Evolutionary conservation across 2,888 invertebrate genomes (phyloP).

Genomic region (Cheilosia pagana): DNA sequence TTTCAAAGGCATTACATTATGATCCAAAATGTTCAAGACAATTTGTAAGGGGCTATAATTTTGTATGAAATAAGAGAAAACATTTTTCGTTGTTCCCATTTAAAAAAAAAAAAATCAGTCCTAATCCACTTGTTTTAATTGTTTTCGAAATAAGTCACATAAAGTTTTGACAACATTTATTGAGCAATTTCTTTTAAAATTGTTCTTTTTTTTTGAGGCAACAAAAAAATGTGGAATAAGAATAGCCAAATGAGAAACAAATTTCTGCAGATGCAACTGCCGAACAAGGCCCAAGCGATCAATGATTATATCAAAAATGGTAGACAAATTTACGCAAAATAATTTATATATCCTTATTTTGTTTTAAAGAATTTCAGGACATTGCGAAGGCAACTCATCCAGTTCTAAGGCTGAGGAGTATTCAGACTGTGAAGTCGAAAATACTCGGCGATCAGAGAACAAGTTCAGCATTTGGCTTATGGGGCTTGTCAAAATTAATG

Average conservation of each 20-base stretch:
- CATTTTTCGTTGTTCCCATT: too few relatives aligned
- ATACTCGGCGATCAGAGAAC: constrained; percentile 76
- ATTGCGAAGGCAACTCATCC: neutral
- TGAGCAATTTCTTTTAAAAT: too few relatives aligned
- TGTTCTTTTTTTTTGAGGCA: too few relatives aligned
- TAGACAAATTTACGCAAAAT: too few relatives aligned
- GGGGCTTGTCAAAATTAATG: constrained; percentile 79
- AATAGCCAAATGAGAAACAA: constrained; percentile 79
- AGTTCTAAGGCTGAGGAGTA: neutral
- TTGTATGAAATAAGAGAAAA: too few relatives aligned
- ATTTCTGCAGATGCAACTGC: constrained; percentile 77
- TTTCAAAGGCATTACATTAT: too few relatives aligned
- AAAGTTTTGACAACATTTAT: too few relatives aligned
- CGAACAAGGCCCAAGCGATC: constrained; percentile 54
- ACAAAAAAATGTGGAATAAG: constrained; percentile 79
- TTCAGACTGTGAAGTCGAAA: constrained; percentile 18
- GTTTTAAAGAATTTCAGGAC: constrained; percentile 17
- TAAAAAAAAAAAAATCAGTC: too few relatives aligned
- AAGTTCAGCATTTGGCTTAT: constrained; percentile 79
- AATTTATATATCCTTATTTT: neutral
- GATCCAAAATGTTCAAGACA: too few relatives aligned
- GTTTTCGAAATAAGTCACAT: too few relatives aligned
- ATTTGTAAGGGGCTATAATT: too few relatives aligned
- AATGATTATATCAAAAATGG: constrained; percentile 72
- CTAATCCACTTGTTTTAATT: too few relatives aligned